These are phyloP conservation scores for Drosophila paulistorum DNA, from an alignment of 1,140 invertebrate species.

Conservation along the genomic window DNA sequence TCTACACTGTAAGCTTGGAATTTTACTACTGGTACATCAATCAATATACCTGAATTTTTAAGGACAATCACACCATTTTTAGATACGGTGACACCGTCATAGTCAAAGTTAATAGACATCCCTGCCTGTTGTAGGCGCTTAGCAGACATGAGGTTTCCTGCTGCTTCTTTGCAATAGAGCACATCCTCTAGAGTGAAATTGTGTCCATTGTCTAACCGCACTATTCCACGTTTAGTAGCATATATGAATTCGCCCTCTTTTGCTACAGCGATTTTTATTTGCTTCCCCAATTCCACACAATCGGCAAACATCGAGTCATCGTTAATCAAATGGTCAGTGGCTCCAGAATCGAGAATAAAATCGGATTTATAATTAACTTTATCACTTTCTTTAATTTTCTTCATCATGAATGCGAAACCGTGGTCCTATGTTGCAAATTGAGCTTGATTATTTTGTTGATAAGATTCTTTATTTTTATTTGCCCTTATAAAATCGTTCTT, in stretches of 20 bases:
- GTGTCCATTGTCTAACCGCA: conserved; percentile 19
- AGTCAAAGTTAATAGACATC: conserved; percentile 22
- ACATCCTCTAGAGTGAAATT: conserved; percentile 29
- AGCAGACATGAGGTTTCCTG: conserved; percentile 30
- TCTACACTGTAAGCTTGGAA: neutral
- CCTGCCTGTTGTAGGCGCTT: conserved; percentile 24
- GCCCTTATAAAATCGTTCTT: too few relatives aligned
- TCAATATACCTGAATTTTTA: conserved; percentile 30
- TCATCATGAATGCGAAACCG: too few relatives aligned
- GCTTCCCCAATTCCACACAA: too few relatives aligned
- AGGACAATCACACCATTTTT: conserved; percentile 15
- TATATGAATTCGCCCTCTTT: neutral
- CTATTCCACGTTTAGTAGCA: conserved; percentile 26
- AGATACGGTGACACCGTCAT: neutral
- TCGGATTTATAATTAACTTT: too few relatives aligned
- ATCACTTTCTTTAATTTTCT: too few relatives aligned
- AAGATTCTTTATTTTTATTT: too few relatives aligned
- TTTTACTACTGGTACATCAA: neutral
- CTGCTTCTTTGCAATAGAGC: conserved; percentile 13
- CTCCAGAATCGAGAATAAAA: too few relatives aligned
- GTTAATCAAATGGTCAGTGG: too few relatives aligned
- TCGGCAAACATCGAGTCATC: too few relatives aligned
- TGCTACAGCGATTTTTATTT: too few relatives aligned
- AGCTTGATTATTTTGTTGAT: too few relatives aligned
- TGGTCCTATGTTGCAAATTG: too few relatives aligned